Evolutionary conservation across 2,797 vertebrate species (phyloP).

Genomic region (Takifugu rubripes): DNA sequence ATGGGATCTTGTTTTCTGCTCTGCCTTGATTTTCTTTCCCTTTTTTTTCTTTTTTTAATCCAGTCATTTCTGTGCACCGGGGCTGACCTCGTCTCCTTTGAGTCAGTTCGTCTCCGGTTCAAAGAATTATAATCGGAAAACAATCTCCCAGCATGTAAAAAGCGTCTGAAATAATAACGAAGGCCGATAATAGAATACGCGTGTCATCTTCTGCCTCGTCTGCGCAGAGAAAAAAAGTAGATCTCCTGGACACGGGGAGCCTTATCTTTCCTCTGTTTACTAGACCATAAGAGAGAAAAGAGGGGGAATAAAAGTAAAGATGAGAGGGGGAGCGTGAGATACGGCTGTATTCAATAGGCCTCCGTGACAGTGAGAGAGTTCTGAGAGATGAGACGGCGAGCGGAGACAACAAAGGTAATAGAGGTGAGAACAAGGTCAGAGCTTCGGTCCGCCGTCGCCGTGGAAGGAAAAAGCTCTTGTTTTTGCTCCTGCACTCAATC

Average conservation of each 20-base stretch:
- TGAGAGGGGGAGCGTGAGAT: slow-evolving; percentile 24
- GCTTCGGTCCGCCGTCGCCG: slow-evolving; percentile 48
- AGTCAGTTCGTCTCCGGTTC: slow-evolving; percentile 11
- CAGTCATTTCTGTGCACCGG: slow-evolving; percentile 16
- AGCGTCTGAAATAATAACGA: slow-evolving; percentile 8
- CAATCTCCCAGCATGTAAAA: slow-evolving; percentile 16
- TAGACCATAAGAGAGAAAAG: slow-evolving; percentile 29
- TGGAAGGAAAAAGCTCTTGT: slow-evolving; percentile 62
- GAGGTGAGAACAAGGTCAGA: slow-evolving; percentile 70
- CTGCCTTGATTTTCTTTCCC: slow-evolving; percentile 2
- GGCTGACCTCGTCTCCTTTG: slow-evolving; percentile 38
- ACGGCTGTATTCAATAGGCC: slow-evolving; percentile 50
- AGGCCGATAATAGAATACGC: not conserved
- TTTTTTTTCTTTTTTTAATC: no score
- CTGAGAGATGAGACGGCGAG: slow-evolving; percentile 61
- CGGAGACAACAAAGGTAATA: slow-evolving; percentile 63
- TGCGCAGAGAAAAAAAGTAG: slow-evolving; percentile 11
- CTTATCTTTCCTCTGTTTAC: slow-evolving; percentile 39
- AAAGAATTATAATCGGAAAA: slow-evolving; percentile 13
- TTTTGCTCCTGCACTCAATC: slow-evolving; percentile 61
- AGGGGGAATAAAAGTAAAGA: slow-evolving; percentile 15
- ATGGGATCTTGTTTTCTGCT: slow-evolving; percentile 16
- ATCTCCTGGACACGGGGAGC: slow-evolving; percentile 21
- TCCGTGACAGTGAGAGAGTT: slow-evolving; percentile 51
- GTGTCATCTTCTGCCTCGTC: not conserved